Percentiles rank a stretch among this genome's conserved stretches.
Conservation (phyloP, 2,113 vertebrate species). For the Colius striatus region DNA sequence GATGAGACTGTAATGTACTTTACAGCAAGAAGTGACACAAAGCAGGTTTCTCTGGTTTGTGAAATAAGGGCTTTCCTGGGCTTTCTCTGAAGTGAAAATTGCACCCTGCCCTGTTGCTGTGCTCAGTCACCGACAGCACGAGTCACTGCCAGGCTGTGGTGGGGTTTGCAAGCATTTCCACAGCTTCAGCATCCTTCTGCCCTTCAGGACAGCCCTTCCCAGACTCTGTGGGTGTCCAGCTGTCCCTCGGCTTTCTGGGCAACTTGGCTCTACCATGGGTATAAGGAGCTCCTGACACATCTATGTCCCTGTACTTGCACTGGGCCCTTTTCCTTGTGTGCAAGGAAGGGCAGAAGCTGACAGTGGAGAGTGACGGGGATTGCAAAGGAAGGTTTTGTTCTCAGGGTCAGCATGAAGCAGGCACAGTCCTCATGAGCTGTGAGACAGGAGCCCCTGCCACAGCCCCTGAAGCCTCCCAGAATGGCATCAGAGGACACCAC, state of each 20-base stretch:
- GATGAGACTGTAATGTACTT: neutral
- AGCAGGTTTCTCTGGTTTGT: neutral
- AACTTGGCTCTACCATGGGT: neutral
- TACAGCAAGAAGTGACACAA: neutral
- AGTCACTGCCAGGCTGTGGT: rapidly evolving
- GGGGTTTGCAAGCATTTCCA: neutral
- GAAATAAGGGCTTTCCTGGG: neutral
- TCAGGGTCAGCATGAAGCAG: neutral
- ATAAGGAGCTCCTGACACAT: neutral
- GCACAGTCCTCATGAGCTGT: rapidly evolving
- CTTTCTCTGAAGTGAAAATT: neutral
- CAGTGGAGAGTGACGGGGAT: rapidly evolving
- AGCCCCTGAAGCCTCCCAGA: neutral
- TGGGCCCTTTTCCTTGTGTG: neutral
- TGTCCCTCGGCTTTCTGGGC: neutral
- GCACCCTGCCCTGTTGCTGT: neutral
- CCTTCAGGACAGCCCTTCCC: neutral
- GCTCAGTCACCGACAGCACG: rapidly evolving
- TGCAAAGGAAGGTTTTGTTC: neutral
- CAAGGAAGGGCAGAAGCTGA: neutral
- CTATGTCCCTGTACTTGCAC: neutral
- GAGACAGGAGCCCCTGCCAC: neutral
- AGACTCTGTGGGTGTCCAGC: neutral
- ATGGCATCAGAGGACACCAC: neutral
- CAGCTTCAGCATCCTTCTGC: neutral